Base-by-base conservation (phyloP, 1,140 invertebrate species). In the Drosophila sproati region DNA sequence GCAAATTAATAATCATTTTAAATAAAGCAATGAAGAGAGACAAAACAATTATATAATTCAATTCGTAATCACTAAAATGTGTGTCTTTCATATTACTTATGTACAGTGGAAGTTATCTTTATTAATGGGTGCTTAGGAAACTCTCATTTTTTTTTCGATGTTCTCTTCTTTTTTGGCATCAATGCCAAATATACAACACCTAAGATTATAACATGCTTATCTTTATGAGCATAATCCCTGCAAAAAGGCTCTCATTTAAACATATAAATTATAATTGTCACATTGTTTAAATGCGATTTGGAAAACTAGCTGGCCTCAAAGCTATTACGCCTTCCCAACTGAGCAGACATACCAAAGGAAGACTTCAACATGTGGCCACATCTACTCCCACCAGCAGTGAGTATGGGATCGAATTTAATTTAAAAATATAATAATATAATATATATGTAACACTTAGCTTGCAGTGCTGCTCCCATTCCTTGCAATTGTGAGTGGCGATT, bases 141-240 rank as follows among this genome's bases (percentile, higher is more conserved):
- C 43, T 29, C 4, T 3, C 52, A 41, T 20, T 34, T 34, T 34
- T 34, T 34, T 12, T 31, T n/a, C 4, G n/a, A 10, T 37, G 45
- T 37, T 35, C 28, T 29, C 63, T 63, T 76, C 39, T 47, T 4
- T 68, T 77, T 73, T 47, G 20, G 31, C 50, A 60, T 60, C 61
- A 64, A 68, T 79, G 80, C 37, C 76, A 51, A 79, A 70, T 79
- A 31, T 59, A n/a, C 20, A 52, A 67, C 52, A 20, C 20, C 20
- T 20, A 20, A 20, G 20, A 20, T 20, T 20, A 45, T 73, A 47
- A 32, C 7, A 12, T 51, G n/a, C 37, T 34, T 47, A 73, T 73
- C 71, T 73, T 69, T 73, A 73, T 69, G 35, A 29, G 12, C 10
- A 39, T 73, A 69, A 73, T 69, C 34, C 35, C 31, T 29, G 51